These are phyloP conservation scores for Mellilla xanthometata DNA, from an alignment of 2,888 invertebrate genomes.

Conservation along the genomic window DNA sequence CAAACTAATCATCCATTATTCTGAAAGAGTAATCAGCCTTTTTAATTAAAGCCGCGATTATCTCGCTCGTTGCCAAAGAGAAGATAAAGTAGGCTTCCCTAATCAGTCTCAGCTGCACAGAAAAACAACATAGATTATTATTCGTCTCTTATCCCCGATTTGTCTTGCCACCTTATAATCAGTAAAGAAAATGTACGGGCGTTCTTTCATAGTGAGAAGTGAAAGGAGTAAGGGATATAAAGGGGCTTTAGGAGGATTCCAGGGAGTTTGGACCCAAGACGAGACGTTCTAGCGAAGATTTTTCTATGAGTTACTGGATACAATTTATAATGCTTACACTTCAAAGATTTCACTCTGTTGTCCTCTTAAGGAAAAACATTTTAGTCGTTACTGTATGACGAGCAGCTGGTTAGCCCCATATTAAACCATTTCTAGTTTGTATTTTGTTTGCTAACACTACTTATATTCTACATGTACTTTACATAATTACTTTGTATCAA, in stretches of 20 bases:
- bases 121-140: conserved; percentile 20
- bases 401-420: too few species aligned
- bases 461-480: too few species aligned
- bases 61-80: conserved; percentile 3
- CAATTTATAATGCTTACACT: too few species aligned
- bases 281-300: too few species aligned
- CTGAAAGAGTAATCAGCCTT: background rate
- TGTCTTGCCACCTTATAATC: conserved; percentile 61
- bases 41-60: conserved; percentile 5
- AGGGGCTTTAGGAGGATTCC: background rate
- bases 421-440: too few species aligned
- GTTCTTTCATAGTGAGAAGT: conserved; percentile 42
- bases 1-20: background rate
- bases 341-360: too few species aligned
- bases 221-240: background rate
- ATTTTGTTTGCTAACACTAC: too few species aligned
- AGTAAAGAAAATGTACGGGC: conserved; percentile 55
- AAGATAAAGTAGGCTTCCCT: conserved; percentile 8
- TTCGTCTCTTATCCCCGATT: conserved; percentile 49
- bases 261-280: too few species aligned
- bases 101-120: conserved; percentile 16
- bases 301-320: too few species aligned
- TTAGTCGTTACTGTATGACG: too few species aligned
- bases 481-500: too few species aligned
- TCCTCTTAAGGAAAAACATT: too few species aligned